Base-by-base conservation (phyloP, 2,888 invertebrate species). In the Polia nebulosa region DNA sequence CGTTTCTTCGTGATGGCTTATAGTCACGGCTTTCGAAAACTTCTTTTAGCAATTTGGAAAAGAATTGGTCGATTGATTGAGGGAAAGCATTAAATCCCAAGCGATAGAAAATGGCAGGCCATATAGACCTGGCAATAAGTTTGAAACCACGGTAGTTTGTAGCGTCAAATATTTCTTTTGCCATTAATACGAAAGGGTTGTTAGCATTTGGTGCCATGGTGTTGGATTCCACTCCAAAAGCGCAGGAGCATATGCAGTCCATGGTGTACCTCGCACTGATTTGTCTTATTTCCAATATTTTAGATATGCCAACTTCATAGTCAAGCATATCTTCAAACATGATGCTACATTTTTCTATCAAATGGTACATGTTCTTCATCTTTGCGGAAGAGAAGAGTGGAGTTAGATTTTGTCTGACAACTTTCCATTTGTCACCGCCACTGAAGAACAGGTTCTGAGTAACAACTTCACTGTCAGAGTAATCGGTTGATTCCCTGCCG, bases 291-390 rank as follows among this genome's bases (percentile, higher is more conserved):
- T 89, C 88, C 0, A 89, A 39, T 0, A 76, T 67, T 1, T 81
- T 53, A 2, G 75, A 69, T 0, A 49, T 60, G 1, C 58, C 29
- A 0, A 53, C 60, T 44, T 85, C 84, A 13, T 78, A 59, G 15
- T 88, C 82, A 0, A 92, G 67, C 51, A 89, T 59, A 0, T 78
- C 73, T 73, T 92, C 89, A 3, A 90, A 83, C 0, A 44, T 63
- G 3, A 77, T 57, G 4, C 81, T 61, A 63, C 88, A 89, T 7
- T 85, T 85, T 34, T 88, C 81, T 2, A 93, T 89, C 36, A 93
- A 82, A 76, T 87, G 62, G 53, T 90, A 93, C 92, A 93, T 93
- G 8, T 88, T 90, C 69, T 86, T 92, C 86, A 93, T 90, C 80
- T 93, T 93, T 0, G 88, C 79, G 0, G 90, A 86, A 1, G 93